Base-by-base conservation (phyloP, 2,113 vertebrate species). In the Triplophysa rosa region DNA sequence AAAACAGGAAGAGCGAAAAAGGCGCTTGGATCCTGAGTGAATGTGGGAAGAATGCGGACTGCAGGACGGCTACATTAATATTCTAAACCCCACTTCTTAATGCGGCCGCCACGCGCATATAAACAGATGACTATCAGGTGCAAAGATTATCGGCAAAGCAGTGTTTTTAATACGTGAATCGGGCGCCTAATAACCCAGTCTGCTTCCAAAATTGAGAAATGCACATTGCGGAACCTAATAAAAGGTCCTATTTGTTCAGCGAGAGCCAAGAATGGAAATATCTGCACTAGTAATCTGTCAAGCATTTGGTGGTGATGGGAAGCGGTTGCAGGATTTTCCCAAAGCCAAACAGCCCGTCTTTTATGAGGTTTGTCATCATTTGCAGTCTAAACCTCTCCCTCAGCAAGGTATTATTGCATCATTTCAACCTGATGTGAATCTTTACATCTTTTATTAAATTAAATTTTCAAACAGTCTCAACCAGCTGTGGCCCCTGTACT, bases 381-480 rank as follows among this genome's bases (percentile, higher is more conserved):
- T 81, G 87, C 87, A 87, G 89, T 88, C 79, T 83, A 88, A 88
- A 85, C 87, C 89, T 91, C 89, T 93, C 87, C 87, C 88, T 92
- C 92, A 90, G 86, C 83, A 83, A 79, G 77, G n/a, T 65, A 83
- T 91, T 92, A 93, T 90, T 93, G 87, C 87, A 92, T 91, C 90
- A 90, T 84, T 88, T 89, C 86, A 86, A 80, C 88, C 87, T 90
- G 90, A 92, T 91, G 87, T 86, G 91, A 89, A 89, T 87, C 83
- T 83, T 82, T 90, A 87, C 87, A 87, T 71, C 81, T 89, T 81
- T 91, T 90, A 94, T 93, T 93, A 87, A 91, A 90, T 91, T 90
- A 91, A 82, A 82, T 84, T 79, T 85, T 61, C 70, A 87, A 84
- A 89, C 79, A 84, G 90, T 87, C 92, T 61, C 49, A 87, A 81